Evolutionary conservation across 2,797 vertebrate genomes (phyloP).

Genomic region (Orestias chungarensis): DNA sequence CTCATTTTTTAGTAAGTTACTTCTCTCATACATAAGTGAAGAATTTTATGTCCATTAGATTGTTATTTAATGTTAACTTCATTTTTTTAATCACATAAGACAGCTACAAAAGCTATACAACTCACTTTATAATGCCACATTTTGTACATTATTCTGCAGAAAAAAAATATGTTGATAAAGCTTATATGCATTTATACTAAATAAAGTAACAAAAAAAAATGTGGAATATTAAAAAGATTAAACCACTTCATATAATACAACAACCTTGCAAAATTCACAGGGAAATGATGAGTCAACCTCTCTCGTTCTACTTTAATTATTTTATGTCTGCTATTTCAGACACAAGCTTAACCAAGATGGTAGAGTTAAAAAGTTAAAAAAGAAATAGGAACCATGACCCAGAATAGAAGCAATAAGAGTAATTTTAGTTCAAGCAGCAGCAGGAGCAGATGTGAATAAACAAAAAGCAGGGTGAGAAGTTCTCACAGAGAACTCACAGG

Average conservation of each 20-base stretch:
- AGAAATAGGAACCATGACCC: slow-evolving; percentile 11
- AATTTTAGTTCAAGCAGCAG: slow-evolving; percentile 28
- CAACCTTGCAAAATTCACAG: too few relatives aligned
- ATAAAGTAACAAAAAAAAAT: too few relatives aligned
- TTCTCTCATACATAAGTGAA: too few relatives aligned
- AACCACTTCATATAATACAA: too few relatives aligned
- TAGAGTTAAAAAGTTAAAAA: slow-evolving; percentile 4
- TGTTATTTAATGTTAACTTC: too few relatives aligned
- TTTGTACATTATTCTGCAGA: neutral
- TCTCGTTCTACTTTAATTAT: neutral
- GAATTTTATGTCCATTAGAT: too few relatives aligned
- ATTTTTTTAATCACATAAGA: neutral
- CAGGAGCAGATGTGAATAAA: slow-evolving; percentile 38
- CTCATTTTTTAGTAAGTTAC: too few relatives aligned
- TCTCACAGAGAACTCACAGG: slow-evolving; percentile 51
- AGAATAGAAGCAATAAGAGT: slow-evolving; percentile 41
- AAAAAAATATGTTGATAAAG: neutral
- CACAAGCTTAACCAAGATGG: neutral
- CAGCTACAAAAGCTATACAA: neutral
- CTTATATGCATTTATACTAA: neutral
- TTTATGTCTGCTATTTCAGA: neutral
- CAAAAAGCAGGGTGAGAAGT: slow-evolving; percentile 49
- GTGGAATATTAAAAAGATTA: too few relatives aligned
- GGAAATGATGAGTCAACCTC: neutral
- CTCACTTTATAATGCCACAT: neutral